Conservation (phyloP, 2,797 vertebrate genomes). For the Mormyrops boulengeri region DNA sequence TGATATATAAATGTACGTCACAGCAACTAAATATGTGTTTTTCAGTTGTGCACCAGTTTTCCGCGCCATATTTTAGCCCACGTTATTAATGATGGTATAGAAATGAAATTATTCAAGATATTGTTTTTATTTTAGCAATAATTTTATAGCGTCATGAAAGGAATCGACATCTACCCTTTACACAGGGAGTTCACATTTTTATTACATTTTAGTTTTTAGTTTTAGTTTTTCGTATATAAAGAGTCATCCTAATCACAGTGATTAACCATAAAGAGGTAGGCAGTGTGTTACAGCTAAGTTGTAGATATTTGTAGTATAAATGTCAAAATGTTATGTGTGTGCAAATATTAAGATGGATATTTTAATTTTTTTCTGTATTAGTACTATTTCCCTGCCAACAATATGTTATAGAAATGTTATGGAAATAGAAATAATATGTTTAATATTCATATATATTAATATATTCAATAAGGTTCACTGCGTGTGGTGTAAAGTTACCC, state of each 20-base stretch:
- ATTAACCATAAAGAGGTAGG: neutral
- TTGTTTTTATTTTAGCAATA: neutral
- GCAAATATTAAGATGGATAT: neutral
- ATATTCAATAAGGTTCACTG: neutral
- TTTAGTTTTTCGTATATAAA: neutral
- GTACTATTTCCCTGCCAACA: neutral
- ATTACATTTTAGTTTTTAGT: neutral
- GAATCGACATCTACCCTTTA: neutral
- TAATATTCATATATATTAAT: too few species aligned
- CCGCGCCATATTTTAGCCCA: neutral
- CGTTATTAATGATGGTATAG: neutral
- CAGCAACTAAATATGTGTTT: neutral
- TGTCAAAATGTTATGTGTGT: neutral
- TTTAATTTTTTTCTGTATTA: neutral
- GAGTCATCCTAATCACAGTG: neutral
- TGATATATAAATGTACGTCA: neutral
- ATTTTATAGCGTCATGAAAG: neutral
- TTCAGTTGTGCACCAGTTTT: neutral
- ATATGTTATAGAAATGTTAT: neutral
- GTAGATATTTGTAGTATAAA: neutral
- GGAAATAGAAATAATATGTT: neutral
- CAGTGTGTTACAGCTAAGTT: neutral
- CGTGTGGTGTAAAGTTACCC: neutral
- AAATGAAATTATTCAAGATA: neutral
- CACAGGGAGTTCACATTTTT: neutral